phyloP scores from a whole-genome alignment of 2,888 invertebrate species.

The Iphiclides podalirius region DNA sequence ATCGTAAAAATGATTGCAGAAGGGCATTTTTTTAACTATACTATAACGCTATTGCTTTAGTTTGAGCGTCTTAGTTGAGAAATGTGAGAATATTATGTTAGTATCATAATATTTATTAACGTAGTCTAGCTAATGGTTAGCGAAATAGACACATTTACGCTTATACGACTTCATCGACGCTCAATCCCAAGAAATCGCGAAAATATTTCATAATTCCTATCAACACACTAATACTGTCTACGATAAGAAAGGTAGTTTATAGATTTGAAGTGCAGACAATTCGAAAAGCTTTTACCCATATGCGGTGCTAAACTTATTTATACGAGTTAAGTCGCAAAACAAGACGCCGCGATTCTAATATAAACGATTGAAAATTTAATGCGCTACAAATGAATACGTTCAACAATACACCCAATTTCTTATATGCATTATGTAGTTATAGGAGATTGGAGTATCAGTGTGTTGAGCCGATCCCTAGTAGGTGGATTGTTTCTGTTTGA shows the following conservation, averaged over 20 bases:
- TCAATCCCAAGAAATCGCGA: conserved; percentile 5
- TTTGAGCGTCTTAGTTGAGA: conserved; percentile 2
- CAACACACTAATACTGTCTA: conserved; percentile 21
- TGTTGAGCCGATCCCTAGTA: conserved; percentile 43
- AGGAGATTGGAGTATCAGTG: conserved; percentile 12
- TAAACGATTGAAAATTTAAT: too few relatives aligned
- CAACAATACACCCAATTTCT: too few relatives aligned
- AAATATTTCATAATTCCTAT: not conserved
- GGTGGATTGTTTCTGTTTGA: conserved; percentile 82
- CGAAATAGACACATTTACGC: too few relatives aligned
- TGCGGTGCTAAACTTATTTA: too few relatives aligned
- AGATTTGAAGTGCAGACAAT: not conserved
- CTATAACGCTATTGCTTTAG: conserved; percentile 33
- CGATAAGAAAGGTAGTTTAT: not conserved
- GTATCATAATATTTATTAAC: not conserved
- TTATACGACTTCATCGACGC: conserved; percentile 1
- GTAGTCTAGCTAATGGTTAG: not conserved
- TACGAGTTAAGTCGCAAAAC: too few relatives aligned
- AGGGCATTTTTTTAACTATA: conserved; percentile 53
- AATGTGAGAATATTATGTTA: not conserved
- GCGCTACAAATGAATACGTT: too few relatives aligned
- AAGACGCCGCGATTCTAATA: too few relatives aligned
- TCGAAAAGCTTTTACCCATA: too few relatives aligned
- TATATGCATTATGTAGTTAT: not conserved
- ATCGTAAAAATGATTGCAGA: conserved; percentile 74